Evolutionary conservation across 2,113 vertebrate genomes (phyloP).

Genomic region (Bubo bubo): DNA sequence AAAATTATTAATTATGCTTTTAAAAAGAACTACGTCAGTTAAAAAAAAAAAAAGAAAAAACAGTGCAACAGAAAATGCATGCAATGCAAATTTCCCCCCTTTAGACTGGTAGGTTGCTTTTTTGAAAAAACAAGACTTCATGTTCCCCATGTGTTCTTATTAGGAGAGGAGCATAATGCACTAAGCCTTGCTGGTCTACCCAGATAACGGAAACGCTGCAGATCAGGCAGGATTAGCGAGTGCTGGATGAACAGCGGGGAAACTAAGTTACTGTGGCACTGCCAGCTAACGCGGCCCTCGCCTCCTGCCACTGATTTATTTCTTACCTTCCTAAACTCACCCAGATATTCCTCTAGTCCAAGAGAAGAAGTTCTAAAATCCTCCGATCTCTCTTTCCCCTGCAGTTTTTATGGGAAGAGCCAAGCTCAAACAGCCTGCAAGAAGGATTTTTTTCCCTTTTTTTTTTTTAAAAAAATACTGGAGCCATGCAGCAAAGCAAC

Average conservation of each 20-base stretch:
- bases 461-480: no score
- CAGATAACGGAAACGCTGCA: rapidly evolving
- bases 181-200: background rate
- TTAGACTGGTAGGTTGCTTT: background rate
- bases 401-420: background rate
- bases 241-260: background rate
- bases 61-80: background rate
- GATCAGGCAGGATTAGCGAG: background rate
- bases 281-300: background rate
- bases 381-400: background rate
- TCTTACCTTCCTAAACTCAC: background rate
- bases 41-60: background rate
- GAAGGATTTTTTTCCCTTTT: no score
- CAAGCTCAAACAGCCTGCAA: background rate
- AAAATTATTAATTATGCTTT: background rate
- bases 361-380: background rate
- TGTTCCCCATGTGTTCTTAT: background rate
- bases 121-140: rapidly evolving
- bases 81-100: rapidly evolving
- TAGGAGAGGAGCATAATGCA: background rate
- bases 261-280: background rate
- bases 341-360: background rate
- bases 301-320: background rate
- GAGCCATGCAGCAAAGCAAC: background rate
- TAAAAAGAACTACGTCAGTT: background rate